Evolutionary conservation across 2,888 invertebrate genomes (phyloP).

Genomic region (Blera fallax): DNA sequence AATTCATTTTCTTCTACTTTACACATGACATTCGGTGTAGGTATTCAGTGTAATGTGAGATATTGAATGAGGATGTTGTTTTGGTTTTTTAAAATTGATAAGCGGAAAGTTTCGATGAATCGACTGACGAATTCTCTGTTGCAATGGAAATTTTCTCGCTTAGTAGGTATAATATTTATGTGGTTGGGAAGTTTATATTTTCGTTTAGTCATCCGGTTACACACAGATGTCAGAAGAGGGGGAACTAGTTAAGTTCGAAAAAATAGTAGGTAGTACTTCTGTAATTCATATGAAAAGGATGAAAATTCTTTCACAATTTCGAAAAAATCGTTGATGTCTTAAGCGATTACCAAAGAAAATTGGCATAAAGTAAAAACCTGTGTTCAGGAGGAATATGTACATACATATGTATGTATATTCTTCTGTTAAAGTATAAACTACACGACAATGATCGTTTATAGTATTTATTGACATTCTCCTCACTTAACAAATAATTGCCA

Average conservation of each 20-base stretch:
- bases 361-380: no score
- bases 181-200: not conserved
- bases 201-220: not conserved
- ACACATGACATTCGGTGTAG: slow-evolving; percentile 12
- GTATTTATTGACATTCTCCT: no score
- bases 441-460: no score
- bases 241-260: not conserved
- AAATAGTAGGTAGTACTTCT: no score
- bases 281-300: no score
- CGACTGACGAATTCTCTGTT: not conserved
- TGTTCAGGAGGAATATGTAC: no score
- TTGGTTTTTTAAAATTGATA: not conserved
- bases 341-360: no score
- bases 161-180: not conserved
- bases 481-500: not conserved
- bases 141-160: not conserved
- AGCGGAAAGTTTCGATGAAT: not conserved
- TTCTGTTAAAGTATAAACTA: no score
- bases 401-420: no score
- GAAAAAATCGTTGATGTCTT: no score
- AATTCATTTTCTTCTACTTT: slow-evolving; percentile 9
- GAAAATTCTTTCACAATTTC: no score
- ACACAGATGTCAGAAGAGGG: not conserved
- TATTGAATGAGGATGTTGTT: slow-evolving; percentile 15
- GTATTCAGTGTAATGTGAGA: slow-evolving; percentile 35